Evolutionary conservation across 2,797 vertebrate genomes (phyloP), one percentile per base, ranked within the genome.

Genomic region (Darevskia nairensis): DNA sequence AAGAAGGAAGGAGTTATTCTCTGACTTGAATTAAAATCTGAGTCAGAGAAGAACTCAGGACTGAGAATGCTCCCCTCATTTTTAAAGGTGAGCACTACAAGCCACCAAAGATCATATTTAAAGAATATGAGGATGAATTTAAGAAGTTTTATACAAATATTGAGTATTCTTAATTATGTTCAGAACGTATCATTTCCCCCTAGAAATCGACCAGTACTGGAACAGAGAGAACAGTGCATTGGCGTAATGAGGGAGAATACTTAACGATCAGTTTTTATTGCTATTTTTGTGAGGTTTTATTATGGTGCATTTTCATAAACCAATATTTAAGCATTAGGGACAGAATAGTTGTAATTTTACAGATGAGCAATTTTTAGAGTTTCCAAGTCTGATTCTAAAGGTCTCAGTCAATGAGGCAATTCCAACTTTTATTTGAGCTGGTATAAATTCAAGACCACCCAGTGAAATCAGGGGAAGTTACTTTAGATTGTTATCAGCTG

Each of bases 321-420:
- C 44, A 71, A 32, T 85, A n/a, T 89, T 6, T 46, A 27, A 91
- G 69, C 10, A 88, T 8, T 50, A 89, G 93, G 89, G 92, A 44
- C 11, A 39, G 27, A 78, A 92, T 81, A 84, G 25, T 76, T 84
- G 88, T 74, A 88, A 91, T 88, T 61, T 74, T 50, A n/a, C 75
- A 25, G 50, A n/a, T 17, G 25, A 81, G 0, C 35, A 2, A 27
- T 64, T 86, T 89, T 88, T 86, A 0, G 0, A 27, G 41, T 66
- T 32, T 0, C 0, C n/a, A 25, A 76, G 68, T 77, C 17, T 89
- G 46, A 23, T 7, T 32, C 2, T 64, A 87, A 85, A 27, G 25
- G 88, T 91, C 89, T 92, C 4, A 86, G 32, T 89, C 79, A 90
- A 74, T 86, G 25, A 89, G 50, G n/a, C 86, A 77, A 86, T 86